Base-by-base conservation (phyloP, 1,140 invertebrate species). In the Macrocentrus cingulum region DNA sequence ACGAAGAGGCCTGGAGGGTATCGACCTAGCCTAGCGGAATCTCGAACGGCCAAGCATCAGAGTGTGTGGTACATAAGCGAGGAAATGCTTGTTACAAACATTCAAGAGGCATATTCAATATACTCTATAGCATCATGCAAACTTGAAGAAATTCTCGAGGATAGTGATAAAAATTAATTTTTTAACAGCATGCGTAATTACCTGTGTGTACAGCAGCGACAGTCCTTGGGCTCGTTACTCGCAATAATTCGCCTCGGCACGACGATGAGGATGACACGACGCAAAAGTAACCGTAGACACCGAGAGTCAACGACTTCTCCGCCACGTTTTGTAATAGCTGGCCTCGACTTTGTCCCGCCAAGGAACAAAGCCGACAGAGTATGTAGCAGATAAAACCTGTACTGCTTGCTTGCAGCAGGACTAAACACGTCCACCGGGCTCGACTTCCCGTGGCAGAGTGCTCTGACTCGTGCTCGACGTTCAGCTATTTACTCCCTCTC, bases 391-490 rank as follows among this genome's bases (percentile, higher is more conserved):
- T 32, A 44, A 52, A 59, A 62, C 53, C 51, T 44, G 46, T 3
- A 6, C 19, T 7, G 1, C 4, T 39, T n/a, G 1, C 32, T 32
- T 36, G 13, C 20, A 0, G 18, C 22, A 18, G 18, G 13, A 23
- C 56, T 51, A 49, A 64, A 66, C 65, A 66, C 70, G 65, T 67
- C 69, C 66, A 69, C 60, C 64, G 45, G 61, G 60, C 65, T 68
- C 68, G 66, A 66, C 57, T 65, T 62, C 62, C 54, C 63, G 63
- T 66, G 68, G 70, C 68, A 64, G 65, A 71, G 67, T 70, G 67
- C 63, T 39, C 3, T 59, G 56, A 63, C 62, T 57, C 61, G 56
- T 63, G 62, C 56, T 62, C 61, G 34, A 41, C 57, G 59, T 51
- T 59, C 48, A 4, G 16, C 32, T 46, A 11, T 39, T 9, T 19